Conservation (phyloP, 1,140 invertebrate species). For the Frieseomelitta varia region DNA sequence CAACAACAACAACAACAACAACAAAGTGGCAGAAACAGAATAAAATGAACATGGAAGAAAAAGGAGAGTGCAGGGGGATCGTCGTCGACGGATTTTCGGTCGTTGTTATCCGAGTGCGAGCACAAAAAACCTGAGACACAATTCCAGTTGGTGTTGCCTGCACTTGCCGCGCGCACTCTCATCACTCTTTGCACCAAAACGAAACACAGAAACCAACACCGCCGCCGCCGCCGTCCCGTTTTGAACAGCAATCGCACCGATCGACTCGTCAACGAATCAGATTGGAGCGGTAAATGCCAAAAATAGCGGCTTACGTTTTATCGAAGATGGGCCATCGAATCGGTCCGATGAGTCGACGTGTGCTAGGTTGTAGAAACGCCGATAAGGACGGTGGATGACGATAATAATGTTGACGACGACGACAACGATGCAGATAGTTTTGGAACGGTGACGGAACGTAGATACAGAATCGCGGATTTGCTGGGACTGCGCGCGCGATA, state of each 20-base stretch:
- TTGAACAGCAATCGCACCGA: background rate
- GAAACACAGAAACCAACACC: background rate
- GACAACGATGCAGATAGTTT: background rate
- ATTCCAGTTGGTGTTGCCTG: background rate
- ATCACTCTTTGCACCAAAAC: background rate
- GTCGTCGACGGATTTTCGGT: background rate
- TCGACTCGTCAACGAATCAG: too few species aligned
- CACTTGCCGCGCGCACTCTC: background rate
- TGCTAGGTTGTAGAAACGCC: too few species aligned
- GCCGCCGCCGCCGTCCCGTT: background rate
- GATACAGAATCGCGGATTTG: background rate
- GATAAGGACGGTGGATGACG: background rate
- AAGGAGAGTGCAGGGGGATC: too few species aligned
- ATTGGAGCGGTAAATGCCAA: background rate
- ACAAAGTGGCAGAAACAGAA: too few species aligned
- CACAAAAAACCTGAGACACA: background rate
- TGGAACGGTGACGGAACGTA: background rate
- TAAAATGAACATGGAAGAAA: too few species aligned
- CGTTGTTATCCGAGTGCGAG: background rate
- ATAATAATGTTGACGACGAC: rapidly evolving
- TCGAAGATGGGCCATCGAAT: background rate
- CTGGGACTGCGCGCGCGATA: background rate
- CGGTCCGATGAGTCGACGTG: background rate
- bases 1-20: too few species aligned
- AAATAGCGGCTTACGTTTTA: background rate